These are phyloP conservation scores for Myotis pilosus DNA, from an alignment of 2,797 vertebrate species.

Conservation along the genomic window DNA sequence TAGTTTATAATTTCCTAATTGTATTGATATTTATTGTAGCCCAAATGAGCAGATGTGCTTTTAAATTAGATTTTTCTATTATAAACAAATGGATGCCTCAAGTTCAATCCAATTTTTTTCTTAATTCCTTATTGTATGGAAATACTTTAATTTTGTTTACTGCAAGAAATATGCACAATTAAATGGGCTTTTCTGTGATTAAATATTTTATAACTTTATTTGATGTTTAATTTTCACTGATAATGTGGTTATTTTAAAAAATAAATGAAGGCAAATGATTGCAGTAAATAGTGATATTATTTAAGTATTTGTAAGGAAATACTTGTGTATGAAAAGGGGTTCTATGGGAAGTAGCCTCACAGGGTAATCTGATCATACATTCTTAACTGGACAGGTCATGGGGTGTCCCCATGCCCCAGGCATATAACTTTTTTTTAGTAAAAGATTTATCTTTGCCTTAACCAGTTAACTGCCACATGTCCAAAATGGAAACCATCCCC, in stretches of 20 bases:
- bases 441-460: background rate
- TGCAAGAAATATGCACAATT: background rate
- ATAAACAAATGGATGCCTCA: slow-evolving; percentile 37
- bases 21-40: background rate
- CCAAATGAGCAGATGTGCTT: background rate
- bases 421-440: background rate
- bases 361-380: background rate
- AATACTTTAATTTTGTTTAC: slow-evolving; percentile 27
- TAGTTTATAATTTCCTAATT: slow-evolving; percentile 19
- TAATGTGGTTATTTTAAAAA: slow-evolving; percentile 27
- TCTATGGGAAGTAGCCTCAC: background rate
- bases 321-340: background rate
- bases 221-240: slow-evolving; percentile 3
- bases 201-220: slow-evolving; percentile 49
- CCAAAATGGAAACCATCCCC: no score
- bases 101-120: slow-evolving; percentile 23
- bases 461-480: no score
- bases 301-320: slow-evolving; percentile 34
- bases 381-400: background rate
- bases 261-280: slow-evolving; percentile 15
- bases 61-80: slow-evolving; percentile 55
- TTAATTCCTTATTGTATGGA: background rate
- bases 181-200: slow-evolving; percentile 38
- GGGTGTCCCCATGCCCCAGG: background rate
- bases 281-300: background rate